These are phyloP conservation scores for Eupithecia inturbata DNA, from an alignment of 2,888 invertebrate species.

Conservation along the genomic window DNA sequence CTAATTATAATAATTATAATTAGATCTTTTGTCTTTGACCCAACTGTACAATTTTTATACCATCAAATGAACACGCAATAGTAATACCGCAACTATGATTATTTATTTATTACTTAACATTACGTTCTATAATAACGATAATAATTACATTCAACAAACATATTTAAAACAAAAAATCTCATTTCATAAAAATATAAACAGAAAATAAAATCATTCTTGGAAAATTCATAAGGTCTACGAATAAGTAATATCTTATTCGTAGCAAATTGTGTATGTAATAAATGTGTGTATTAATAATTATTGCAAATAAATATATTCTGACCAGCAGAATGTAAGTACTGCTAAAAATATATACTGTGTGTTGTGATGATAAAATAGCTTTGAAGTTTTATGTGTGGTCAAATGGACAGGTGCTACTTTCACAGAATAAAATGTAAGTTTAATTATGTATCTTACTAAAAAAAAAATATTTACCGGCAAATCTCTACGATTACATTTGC, in stretches of 20 bases:
- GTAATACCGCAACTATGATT: slow-evolving; percentile 20
- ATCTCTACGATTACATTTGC: not conserved
- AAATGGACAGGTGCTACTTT: not conserved
- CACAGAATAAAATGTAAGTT: not conserved
- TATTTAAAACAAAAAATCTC: not conserved
- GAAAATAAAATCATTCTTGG: not conserved
- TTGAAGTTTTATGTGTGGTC: not conserved
- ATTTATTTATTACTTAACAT: slow-evolving; percentile 17
- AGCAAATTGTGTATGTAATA: no score
- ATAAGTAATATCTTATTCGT: no score
- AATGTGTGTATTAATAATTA: no score
- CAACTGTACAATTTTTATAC: no score
- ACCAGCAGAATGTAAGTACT: not conserved
- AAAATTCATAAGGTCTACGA: no score
- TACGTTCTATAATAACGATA: slow-evolving; percentile 19
- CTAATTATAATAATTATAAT: no score
- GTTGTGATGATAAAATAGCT: not conserved
- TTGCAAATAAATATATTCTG: not conserved
- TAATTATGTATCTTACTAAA: not conserved
- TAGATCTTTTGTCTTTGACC: no score
- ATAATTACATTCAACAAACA: slow-evolving; percentile 27
- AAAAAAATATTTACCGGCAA: not conserved
- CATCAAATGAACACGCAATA: slow-evolving; percentile 13
- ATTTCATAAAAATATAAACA: slow-evolving; percentile 5
- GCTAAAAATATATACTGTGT: not conserved